Evolutionary conservation across 2,888 invertebrate genomes (phyloP), one percentile per base, ranked within the genome.

Genomic region (Yponomeuta evonymella): DNA sequence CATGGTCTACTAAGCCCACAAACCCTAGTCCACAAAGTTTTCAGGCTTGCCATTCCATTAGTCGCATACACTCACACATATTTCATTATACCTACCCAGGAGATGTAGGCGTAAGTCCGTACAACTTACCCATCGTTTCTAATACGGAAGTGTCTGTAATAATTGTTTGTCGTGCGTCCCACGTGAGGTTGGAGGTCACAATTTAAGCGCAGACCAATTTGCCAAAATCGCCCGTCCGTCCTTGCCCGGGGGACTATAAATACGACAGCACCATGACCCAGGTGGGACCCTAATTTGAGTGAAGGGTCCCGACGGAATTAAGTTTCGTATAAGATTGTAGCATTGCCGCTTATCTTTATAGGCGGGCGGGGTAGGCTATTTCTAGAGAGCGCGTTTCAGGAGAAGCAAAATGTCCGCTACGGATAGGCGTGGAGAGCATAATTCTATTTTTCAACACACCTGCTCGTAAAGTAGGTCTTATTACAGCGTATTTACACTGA

Each of bases 261-360:
- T 29, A 64, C 64, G 29, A 6, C 30, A n/a, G 64, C 11, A n/a
- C 64, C 64, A 6, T 23, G 51, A 64, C 64, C 10, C 64, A 64
- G 64, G 64, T 64, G 64, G 64, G 64, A 30, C 23, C 30, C 64
- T 64, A 64, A 64, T 64, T 64, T 29, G 64, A 64, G 64, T 64
- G 64, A 64, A 64, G 64, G 64, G 64, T 29, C 29, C 64, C 64
- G 64, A 10, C 64, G 23, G 64, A 64, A 64, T 64, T 29, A 64
- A 64, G 23, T 64, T 30, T 30, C 64, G 30, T 64, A 30, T 30
- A 29, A 11, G 64, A 64, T 64, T 23, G 64, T 23, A 2, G 64
- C 64, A 30, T 68, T 23, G 64, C 64, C 64, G 64, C 64, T 67
- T 68, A 36, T 67, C 29, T 58, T 67, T 68, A 63, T 68, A 62